Evolutionary conservation across 2,797 vertebrate species (phyloP).

Genomic region (Petrocephalus schoutedeni): DNA sequence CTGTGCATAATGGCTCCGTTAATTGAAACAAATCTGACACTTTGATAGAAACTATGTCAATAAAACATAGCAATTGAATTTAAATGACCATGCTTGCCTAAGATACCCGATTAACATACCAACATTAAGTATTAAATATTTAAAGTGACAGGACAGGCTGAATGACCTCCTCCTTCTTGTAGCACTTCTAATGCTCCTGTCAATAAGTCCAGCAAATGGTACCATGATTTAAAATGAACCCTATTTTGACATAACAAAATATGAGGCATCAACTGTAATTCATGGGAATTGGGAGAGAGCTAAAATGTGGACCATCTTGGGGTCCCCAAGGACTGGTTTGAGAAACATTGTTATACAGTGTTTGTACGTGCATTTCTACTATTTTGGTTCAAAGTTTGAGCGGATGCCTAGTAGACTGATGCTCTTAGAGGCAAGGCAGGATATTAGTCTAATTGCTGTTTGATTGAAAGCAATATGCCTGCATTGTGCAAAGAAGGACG

Average conservation of each 20-base stretch:
- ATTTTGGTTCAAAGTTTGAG: background rate
- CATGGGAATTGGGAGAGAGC: background rate
- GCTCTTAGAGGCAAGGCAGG: background rate
- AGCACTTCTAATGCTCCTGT: background rate
- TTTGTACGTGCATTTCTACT: background rate
- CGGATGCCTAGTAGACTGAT: background rate
- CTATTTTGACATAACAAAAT: background rate
- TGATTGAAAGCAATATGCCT: constrained; percentile 11
- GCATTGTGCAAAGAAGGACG: background rate
- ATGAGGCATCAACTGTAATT: background rate
- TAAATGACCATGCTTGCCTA: background rate
- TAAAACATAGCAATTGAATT: background rate
- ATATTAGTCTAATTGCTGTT: background rate
- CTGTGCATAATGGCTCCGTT: background rate
- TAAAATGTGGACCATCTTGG: too few relatives aligned
- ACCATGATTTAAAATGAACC: background rate
- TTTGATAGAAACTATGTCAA: background rate
- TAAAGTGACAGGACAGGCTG: background rate
- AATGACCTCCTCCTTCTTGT: background rate
- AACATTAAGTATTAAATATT: constrained; percentile 6
- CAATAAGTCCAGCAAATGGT: background rate
- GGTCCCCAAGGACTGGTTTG: too few relatives aligned
- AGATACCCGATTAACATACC: background rate
- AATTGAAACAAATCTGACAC: background rate
- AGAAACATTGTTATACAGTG: background rate